Evolutionary conservation across 1,140 invertebrate genomes (phyloP).

Genomic region (Anastrepha obliqua): DNA sequence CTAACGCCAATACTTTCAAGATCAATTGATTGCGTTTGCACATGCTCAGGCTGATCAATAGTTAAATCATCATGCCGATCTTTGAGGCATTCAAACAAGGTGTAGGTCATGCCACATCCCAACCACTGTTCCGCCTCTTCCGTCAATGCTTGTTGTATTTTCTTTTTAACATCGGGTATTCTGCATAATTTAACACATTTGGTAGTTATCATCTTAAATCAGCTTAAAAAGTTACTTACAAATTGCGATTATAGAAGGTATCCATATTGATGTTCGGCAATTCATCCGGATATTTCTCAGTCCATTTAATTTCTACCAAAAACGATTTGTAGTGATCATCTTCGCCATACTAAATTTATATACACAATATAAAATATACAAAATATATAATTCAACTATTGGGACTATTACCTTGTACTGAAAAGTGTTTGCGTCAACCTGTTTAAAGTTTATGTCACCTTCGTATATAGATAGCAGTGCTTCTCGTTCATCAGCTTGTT

Average conservation of each 20-base stretch:
- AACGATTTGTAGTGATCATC: constrained; percentile 88
- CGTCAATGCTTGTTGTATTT: constrained; percentile 80
- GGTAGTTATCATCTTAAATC: constrained; percentile 21
- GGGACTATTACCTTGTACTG: constrained; percentile 88
- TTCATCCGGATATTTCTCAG: constrained; percentile 87
- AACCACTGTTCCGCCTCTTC: constrained; percentile 86
- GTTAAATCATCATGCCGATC: constrained; percentile 86
- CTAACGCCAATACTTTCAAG: constrained; percentile 63
- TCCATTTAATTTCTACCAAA: constrained; percentile 91
- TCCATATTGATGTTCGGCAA: constrained; percentile 90
- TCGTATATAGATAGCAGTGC: constrained; percentile 95
- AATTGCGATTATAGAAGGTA: constrained; percentile 94
- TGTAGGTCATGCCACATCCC: constrained; percentile 95
- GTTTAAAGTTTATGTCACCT: constrained; percentile 90
- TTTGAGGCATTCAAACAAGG: constrained; percentile 93
- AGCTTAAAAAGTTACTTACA: constrained; percentile 81
- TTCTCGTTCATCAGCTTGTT: constrained; percentile 92
- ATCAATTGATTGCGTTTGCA: constrained; percentile 66
- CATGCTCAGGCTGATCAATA: constrained; percentile 80
- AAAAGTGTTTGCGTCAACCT: constrained; percentile 84
- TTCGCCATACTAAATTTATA: constrained; percentile 85
- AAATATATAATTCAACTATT: constrained; percentile 51
- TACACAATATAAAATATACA: background rate
- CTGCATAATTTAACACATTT: constrained; percentile 74
- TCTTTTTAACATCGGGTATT: constrained; percentile 82